Conservation (phyloP, 2,113 vertebrate species). For the Passer montanus region DNA sequence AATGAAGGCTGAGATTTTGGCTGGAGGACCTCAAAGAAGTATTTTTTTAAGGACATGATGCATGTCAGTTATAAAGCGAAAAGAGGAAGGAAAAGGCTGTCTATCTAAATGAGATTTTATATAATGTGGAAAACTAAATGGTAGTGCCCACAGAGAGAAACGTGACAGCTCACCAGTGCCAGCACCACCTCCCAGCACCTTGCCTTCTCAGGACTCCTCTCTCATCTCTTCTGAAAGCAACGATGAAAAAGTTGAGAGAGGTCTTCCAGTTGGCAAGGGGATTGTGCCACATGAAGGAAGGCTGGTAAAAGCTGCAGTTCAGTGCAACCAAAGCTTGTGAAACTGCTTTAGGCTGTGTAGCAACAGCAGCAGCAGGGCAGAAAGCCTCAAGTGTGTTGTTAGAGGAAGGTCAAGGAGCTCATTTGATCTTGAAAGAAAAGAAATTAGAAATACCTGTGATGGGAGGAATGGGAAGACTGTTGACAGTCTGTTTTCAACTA, state of each 20-base stretch:
- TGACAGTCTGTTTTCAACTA: not conserved
- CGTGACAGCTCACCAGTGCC: rapidly evolving
- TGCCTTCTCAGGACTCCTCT: not conserved
- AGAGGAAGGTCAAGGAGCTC: not conserved
- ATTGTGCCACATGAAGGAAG: not conserved
- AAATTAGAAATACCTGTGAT: not conserved
- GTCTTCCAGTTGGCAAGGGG: not conserved
- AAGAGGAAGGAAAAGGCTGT: not conserved
- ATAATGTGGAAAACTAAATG: not conserved
- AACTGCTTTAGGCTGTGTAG: not conserved
- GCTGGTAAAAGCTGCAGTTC: not conserved
- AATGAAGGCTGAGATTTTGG: not conserved
- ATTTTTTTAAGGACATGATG: not conserved
- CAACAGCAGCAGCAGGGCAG: not conserved
- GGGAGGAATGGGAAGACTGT: not conserved
- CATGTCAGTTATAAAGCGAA: not conserved
- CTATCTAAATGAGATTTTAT: not conserved
- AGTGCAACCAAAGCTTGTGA: rapidly evolving
- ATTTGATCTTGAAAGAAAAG: not conserved
- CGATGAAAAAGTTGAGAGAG: not conserved
- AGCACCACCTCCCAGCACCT: not conserved
- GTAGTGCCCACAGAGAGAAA: not conserved
- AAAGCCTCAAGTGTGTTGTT: not conserved
- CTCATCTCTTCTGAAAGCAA: not conserved
- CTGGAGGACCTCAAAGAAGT: not conserved